Evolutionary conservation across 2,797 vertebrate genomes (phyloP), one percentile per base, ranked within the genome.

Genomic region (Coluber constrictor): DNA sequence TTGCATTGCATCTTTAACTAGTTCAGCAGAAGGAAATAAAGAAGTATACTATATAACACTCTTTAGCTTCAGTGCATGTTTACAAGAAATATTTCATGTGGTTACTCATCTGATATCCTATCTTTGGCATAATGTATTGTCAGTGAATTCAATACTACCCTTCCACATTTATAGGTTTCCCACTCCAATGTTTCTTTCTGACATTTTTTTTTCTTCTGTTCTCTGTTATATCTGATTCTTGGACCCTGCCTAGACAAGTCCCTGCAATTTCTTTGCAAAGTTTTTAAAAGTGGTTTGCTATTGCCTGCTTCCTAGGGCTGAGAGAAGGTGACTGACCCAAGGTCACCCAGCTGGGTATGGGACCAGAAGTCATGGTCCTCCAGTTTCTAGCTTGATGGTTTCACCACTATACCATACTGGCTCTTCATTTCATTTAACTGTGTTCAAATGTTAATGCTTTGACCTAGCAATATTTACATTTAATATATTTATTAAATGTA

Each of bases 1-100:
- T 91, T 94, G 23, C 88, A 29, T 93, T 95, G 32, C 16, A 79
- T 43, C 18, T 23, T 79, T 43, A 74, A 74, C 32, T 74, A 74
- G 32, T 74, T 74, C 32, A 43, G 18, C 37, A 79, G 16, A 79
- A 79, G 18, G 8, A 43, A 43, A 20, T 79, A 43, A 79, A 79
- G 32, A 79, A 79, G 37, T 43, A 27, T 63, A 59, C 18, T 59
- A 1, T 6, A 79, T 43, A 79, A 79, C 43, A 18, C 32, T 43
- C 32, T 43, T 79, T 18, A 43, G 18, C 18, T 43, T 43, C 37
- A 23, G 3, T 43, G 32, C 70, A 79, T 10, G 70, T 43, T 43
- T 79, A 43, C 18, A 43, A 79, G 70, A 79, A 43, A 18, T 79
- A 18, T 37, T 79, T 79, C 37, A 32, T 23, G 70, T 79, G 3